Base-by-base conservation (phyloP, 1,140 invertebrate genomes). In the Drosophila tropicalis region DNA sequence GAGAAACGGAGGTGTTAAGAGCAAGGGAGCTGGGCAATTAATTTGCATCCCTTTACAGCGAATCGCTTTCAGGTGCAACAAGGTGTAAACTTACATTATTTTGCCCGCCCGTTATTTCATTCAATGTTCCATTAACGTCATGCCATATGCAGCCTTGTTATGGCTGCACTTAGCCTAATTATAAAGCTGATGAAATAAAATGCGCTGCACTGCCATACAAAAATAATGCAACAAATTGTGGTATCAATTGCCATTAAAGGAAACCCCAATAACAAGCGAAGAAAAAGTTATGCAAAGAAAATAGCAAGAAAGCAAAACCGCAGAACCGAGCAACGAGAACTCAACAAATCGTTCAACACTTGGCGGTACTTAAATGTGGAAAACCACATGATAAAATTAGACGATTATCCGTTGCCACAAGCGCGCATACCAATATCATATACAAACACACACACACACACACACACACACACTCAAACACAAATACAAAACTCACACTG, bases 341-440 rank as follows among this genome's bases (percentile, higher is more conserved):
- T 68, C 78, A 54, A 86, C 83, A 86, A 86, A 86, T 86, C 84
- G 76, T 62, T 86, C 84, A 77, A 71, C 83, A 86, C 83, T 86
- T 86, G 61, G 67, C 54, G 75, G 79, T 84, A 87, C 84, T 86
- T 87, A 86, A 86, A 83, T 82, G 80, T 63, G 76, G 61, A 79
- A 87, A 86, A 86, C 84, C 83, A 89, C 83, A 86, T 87, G 83
- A 86, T 87, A 86, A 86, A 86, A 86, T 83, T 86, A 86, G 79
- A 86, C 84, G 83, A 86, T 86, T 86, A 86, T 76, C 84, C 76
- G 73, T 71, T 72, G 64, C 83, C 83, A 74, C 66, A 81, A 71
- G 54, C 62, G 62, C 70, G 58, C 55, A 51, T 10, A 51, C 44
- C 17, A 47, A 10, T 19, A 47, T 47, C 15, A 47, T 9, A 34